These are phyloP conservation scores for Dromaius novaehollandiae DNA, from an alignment of 2,113 vertebrate species.

Conservation along the genomic window DNA sequence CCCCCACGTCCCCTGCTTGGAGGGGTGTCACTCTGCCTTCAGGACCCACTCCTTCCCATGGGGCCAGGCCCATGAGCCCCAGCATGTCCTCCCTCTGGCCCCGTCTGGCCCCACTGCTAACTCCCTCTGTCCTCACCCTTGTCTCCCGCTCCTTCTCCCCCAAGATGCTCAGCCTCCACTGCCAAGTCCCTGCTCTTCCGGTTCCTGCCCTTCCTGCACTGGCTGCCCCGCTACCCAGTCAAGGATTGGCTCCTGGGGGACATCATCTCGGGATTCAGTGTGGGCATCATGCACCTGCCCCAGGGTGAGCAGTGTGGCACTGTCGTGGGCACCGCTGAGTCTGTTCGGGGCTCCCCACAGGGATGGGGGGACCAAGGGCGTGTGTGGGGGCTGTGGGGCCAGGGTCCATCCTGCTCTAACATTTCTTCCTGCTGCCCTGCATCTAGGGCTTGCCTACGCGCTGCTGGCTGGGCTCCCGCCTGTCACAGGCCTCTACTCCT, in stretches of 20 bases:
- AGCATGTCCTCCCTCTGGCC: background rate
- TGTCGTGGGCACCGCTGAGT: background rate
- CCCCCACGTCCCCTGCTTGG: background rate
- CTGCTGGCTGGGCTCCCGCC: slow-evolving; percentile 89
- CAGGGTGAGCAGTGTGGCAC: slow-evolving; percentile 79
- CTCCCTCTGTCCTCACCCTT: background rate
- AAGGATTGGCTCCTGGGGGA: slow-evolving; percentile 88
- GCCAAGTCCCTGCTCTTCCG: slow-evolving; percentile 73
- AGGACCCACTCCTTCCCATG: background rate
- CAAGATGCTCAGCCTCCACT: slow-evolving; percentile 81
- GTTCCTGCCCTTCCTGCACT: slow-evolving; percentile 85
- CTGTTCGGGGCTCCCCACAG: background rate
- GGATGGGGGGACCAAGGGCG: too few relatives aligned
- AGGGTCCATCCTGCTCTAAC: rapidly evolving
- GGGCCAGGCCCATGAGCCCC: too few relatives aligned
- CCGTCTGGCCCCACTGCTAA: background rate
- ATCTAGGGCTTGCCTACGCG: slow-evolving; percentile 90
- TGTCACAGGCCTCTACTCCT: slow-evolving; percentile 89
- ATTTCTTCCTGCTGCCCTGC: background rate
- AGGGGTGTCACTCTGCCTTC: background rate
- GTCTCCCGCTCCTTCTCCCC: background rate
- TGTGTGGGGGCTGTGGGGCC: too few relatives aligned
- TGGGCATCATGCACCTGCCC: slow-evolving; percentile 95
- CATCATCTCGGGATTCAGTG: slow-evolving; percentile 87
- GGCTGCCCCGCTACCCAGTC: slow-evolving; percentile 88